Conservation (phyloP, 2,113 vertebrate genomes). For the Fukomys damarensis region DNA sequence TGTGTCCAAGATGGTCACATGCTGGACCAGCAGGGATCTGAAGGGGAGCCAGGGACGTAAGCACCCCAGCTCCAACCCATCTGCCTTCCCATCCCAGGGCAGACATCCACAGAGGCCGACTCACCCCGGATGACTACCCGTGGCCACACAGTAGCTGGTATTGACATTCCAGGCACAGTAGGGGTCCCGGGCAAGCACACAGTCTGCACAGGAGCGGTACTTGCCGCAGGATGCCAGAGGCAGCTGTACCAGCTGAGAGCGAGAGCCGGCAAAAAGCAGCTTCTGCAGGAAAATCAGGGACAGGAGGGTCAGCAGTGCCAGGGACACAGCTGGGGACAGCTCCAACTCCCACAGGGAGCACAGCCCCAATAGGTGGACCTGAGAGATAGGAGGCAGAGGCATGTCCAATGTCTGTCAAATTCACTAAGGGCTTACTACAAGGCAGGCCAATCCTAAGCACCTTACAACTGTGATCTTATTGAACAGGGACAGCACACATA, state of each 20-base stretch:
- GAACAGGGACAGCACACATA: background rate
- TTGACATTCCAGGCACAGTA: conserved; percentile 96
- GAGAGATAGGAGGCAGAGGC: background rate
- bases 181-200: conserved; percentile 94
- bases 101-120: conserved; percentile 77
- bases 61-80: background rate
- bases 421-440: background rate
- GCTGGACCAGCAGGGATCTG: conserved; percentile 86
- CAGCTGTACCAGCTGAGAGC: conserved; percentile 93
- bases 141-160: conserved; percentile 91
- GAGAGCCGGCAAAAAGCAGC: conserved; percentile 95
- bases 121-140: conserved; percentile 90
- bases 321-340: background rate
- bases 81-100: background rate
- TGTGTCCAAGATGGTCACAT: conserved; percentile 77
- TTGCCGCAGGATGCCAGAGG: conserved; percentile 94
- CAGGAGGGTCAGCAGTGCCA: background rate
- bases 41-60: rapidly evolving
- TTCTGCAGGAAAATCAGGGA: conserved; percentile 85
- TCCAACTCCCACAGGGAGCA: rapidly evolving
- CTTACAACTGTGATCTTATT: background rate
- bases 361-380: too few species aligned
- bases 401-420: background rate
- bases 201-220: conserved; percentile 95
- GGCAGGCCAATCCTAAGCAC: conserved; percentile 41